These are phyloP conservation scores for Cephalopachus bancanus DNA, from an alignment of 2,797 vertebrate species.

Conservation along the genomic window DNA sequence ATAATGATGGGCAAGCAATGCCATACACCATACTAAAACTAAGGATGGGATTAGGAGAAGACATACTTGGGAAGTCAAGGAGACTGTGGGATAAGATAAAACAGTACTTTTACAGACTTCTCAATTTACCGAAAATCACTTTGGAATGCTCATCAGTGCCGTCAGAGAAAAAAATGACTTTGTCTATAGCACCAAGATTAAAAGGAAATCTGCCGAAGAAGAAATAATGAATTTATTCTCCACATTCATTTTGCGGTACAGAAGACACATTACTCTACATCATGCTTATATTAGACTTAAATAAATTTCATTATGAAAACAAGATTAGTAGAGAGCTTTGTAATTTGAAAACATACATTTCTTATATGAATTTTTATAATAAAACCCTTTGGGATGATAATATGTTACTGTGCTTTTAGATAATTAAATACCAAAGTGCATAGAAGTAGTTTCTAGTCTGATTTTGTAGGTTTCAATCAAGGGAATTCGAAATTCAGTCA, in stretches of 20 bases:
- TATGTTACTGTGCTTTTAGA: constrained; percentile 71
- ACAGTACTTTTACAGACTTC: constrained; percentile 77
- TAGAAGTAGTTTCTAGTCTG: constrained; percentile 47
- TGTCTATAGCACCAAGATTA: constrained; percentile 84
- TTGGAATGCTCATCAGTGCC: constrained; percentile 86
- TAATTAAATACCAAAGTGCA: constrained; percentile 74
- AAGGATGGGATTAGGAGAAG: constrained; percentile 49
- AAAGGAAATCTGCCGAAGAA: constrained; percentile 84
- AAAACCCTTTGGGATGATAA: constrained; percentile 77
- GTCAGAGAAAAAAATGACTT: constrained; percentile 82
- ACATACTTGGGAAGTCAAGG: constrained; percentile 31
- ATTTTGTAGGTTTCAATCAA: constrained; percentile 14
- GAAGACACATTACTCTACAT: constrained; percentile 87
- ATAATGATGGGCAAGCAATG: not conserved
- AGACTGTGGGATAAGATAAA: constrained; percentile 76
- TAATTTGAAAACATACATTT: constrained; percentile 85
- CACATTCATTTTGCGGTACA: constrained; percentile 82
- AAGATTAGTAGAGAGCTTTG: constrained; percentile 85
- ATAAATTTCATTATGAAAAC: constrained; percentile 88
- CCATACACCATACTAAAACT: constrained; percentile 40
- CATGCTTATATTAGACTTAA: constrained; percentile 87
- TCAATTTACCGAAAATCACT: constrained; percentile 85
- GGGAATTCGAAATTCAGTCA: not conserved
- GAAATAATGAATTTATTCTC: constrained; percentile 87
- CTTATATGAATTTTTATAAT: constrained; percentile 83